Conservation (phyloP, 2,113 vertebrate genomes). For the Siphamia tubifer region DNA sequence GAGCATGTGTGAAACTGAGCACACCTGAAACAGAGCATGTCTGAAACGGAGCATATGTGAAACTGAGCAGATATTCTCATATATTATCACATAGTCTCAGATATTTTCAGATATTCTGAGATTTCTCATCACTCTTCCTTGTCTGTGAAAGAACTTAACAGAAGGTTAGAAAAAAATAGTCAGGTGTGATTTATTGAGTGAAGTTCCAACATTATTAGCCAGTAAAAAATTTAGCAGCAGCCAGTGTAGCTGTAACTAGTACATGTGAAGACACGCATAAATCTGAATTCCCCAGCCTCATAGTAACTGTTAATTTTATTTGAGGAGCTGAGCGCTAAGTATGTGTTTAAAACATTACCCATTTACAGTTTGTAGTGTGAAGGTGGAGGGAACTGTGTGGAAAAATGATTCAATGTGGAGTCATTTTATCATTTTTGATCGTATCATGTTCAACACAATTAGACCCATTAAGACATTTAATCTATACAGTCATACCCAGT, state of each 20-base stretch:
- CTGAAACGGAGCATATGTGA: neutral
- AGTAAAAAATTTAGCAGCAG: conserved; percentile 28
- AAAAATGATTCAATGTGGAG: neutral
- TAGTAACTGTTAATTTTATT: conserved; percentile 29
- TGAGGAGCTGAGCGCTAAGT: neutral
- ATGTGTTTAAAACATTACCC: conserved; percentile 22
- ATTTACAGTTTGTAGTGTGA: neutral
- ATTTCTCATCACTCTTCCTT: conserved; percentile 5
- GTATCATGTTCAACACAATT: too few species aligned
- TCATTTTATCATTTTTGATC: too few species aligned
- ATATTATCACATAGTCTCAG: too few species aligned
- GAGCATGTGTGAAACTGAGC: too few species aligned
- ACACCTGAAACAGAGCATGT: too few species aligned
- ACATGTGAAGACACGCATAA: conserved; percentile 11
- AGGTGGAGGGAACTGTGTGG: neutral
- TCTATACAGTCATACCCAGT: too few species aligned
- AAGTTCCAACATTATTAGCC: conserved; percentile 21
- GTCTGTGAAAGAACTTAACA: conserved; percentile 20
- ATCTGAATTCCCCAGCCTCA: neutral
- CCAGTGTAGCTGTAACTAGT: conserved; percentile 2
- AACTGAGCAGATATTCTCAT: too few species aligned
- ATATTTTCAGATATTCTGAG: too few species aligned
- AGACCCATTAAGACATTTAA: too few species aligned
- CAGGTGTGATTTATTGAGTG: conserved; percentile 25
- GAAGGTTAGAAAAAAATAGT: neutral